Evolutionary conservation across 2,113 vertebrate species (phyloP).

Genomic region (Ursus arctos): DNA sequence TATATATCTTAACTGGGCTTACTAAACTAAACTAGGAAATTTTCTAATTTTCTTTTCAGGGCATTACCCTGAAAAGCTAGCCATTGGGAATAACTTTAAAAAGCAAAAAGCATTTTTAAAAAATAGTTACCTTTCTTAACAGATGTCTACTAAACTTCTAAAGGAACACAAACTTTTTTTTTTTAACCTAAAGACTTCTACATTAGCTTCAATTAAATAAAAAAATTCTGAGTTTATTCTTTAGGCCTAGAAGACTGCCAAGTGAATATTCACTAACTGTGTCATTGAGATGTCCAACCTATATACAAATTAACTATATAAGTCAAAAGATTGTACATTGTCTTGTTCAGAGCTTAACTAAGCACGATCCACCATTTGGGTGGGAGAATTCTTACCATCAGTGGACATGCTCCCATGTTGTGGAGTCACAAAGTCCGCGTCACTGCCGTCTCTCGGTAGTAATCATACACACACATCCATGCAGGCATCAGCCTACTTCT

Average conservation of each 20-base stretch:
- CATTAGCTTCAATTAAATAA: conserved; percentile 21
- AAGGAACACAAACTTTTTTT: neutral
- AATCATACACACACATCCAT: neutral
- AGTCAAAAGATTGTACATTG: neutral
- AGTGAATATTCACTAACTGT: neutral
- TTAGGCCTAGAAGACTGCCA: neutral
- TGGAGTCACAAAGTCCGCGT: neutral
- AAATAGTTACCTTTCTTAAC: neutral
- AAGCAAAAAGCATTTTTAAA: conserved; percentile 29
- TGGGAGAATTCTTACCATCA: neutral
- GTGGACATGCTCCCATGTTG: neutral
- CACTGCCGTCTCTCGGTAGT: neutral
- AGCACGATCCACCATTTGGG: neutral
- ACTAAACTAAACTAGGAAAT: neutral
- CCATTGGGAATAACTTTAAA: conserved; percentile 3
- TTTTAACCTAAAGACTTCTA: neutral
- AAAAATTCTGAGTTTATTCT: neutral
- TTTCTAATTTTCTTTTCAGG: conserved; percentile 43
- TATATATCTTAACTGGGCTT: neutral
- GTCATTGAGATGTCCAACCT: neutral
- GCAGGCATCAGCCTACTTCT: neutral
- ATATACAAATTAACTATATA: no score
- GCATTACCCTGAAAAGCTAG: neutral
- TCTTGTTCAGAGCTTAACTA: conserved; percentile 4
- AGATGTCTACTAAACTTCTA: neutral